phyloP scores from a whole-genome alignment of 1,140 invertebrate species.

The Lepidotrigona ventralis region DNA sequence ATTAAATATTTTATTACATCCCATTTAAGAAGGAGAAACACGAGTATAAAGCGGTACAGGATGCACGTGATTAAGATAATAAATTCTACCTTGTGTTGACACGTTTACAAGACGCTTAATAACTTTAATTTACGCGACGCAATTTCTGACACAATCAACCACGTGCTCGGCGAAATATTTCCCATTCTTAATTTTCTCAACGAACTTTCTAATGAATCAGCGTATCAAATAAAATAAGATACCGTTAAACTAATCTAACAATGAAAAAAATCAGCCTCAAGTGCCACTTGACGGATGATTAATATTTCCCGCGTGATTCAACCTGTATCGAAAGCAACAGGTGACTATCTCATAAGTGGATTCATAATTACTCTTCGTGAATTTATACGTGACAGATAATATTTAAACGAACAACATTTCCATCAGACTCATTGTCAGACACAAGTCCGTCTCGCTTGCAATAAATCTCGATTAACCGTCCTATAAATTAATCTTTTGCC shows the following conservation, averaged over 20 bases:
- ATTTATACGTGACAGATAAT: background rate
- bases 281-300: background rate
- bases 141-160: background rate
- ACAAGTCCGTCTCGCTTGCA: background rate
- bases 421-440: background rate
- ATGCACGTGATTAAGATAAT: background rate
- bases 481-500: too few species aligned
- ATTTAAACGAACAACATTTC: background rate
- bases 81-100: background rate
- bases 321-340: background rate
- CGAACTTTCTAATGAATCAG: background rate
- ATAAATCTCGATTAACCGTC: constrained; percentile 18
- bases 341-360: background rate
- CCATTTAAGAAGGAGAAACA: background rate
- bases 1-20: background rate
- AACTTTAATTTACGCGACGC: background rate
- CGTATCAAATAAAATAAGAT: background rate
- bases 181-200: rapidly evolving
- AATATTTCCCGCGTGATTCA: background rate
- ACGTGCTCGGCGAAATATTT: too few species aligned
- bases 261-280: background rate
- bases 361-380: background rate
- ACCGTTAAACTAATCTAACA: background rate
- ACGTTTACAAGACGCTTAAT: too few species aligned
- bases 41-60: background rate